Percentiles rank a stretch among this genome's conserved stretches.
phyloP scores from a whole-genome alignment of 1,140 invertebrate species.

The Trichomalopsis sarcophagae region DNA sequence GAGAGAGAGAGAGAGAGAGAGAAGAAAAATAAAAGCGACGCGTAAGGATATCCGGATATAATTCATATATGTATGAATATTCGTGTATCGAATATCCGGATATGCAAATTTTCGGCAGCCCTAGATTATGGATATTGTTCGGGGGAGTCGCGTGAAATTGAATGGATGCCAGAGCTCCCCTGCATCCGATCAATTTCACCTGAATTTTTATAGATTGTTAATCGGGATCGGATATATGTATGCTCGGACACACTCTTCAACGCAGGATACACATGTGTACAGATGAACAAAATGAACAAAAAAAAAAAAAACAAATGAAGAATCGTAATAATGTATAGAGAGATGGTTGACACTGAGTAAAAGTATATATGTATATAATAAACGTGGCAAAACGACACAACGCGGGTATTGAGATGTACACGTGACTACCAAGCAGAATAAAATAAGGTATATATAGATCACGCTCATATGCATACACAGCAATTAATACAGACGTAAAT shows the following conservation, averaged over 20 bases:
- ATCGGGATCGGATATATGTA: conserved; percentile 6
- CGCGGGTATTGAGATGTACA: conserved; percentile 14
- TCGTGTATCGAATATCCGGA: conserved; percentile 30
- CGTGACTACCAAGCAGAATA: conserved; percentile 41
- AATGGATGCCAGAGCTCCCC: conserved; percentile 20
- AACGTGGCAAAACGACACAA: conserved; percentile 8
- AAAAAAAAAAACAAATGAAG: too few species aligned
- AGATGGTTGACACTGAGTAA: not conserved
- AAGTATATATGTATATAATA: too few species aligned
- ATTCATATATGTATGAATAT: conserved; percentile 3
- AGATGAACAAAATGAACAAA: not conserved
- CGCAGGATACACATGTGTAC: not conserved
- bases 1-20: not conserved
- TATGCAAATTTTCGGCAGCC: conserved; percentile 47
- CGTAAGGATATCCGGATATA: conserved; percentile 8
- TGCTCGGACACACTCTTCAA: not conserved
- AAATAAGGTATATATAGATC: not conserved
- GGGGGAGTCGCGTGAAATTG: conserved; percentile 40
- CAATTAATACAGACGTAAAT: not conserved
- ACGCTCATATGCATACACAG: not conserved
- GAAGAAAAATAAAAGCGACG: too few species aligned
- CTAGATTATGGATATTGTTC: conserved; percentile 37
- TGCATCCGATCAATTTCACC: conserved; percentile 43
- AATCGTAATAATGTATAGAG: not conserved
- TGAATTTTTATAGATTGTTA: not conserved